Evolutionary conservation across 2,888 invertebrate species (phyloP), one percentile per base, ranked within the genome.

Genomic region (Lamellibrachia satsuma): DNA sequence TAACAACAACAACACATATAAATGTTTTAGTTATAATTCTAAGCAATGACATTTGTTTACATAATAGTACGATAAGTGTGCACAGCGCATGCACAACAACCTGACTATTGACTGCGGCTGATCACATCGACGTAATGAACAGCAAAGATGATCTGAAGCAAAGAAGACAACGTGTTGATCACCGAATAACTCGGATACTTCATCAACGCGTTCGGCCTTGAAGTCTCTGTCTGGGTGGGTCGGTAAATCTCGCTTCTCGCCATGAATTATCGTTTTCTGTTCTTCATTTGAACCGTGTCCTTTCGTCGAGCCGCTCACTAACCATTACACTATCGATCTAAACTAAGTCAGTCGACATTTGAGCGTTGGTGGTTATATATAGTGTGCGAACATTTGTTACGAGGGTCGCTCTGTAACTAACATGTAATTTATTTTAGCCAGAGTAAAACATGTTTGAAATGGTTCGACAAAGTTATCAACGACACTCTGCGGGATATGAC

Each of bases 361-460:
- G 6, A 22, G 75, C 57, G 15, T 75, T 75, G 22, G 75, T 75
- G 75, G 75, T 15, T 75, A 60, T 60, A 75, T 75, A 75, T 75
- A 75, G 75, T 75, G 75, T 75, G 75, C 22, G 75, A 15, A 75
- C 75, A 75, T 75, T 75, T 75, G 75, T 75, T 75, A 75, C 75
- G 11, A 75, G 22, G 75, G 3, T 39, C 39, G 39, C 0, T 39
- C 39, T 39, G 39, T 39, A 39, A 39, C 39, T 39, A 39, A 39
- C 39, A 39, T 39, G 39, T 39, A 39, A 39, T 39, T 39, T 39
- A 39, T 39, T 39, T 39, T 39, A 39, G 39, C 39, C 39, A 39
- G 39, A 39, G 39, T 39, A 39, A 39, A 39, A 39, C 39, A 39
- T 0, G 39, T 39, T 39, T 39, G 39, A 39, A 39, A 39, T 39